Base-by-base conservation (phyloP, 2,797 vertebrate species). In the Sternarchorhynchus goeldii region DNA sequence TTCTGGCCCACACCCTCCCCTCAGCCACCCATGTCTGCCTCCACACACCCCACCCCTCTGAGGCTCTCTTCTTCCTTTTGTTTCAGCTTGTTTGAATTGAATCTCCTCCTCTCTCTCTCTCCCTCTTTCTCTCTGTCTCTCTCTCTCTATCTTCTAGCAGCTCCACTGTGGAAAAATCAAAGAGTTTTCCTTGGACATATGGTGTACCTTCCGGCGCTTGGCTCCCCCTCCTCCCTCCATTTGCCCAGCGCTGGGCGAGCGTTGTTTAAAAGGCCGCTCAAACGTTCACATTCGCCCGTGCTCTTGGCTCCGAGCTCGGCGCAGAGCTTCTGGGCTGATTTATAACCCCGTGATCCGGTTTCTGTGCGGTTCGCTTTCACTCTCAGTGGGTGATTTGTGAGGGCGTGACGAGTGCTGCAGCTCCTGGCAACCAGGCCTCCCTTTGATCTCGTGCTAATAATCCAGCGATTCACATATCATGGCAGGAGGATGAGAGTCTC, bases 381-480 rank as follows among this genome's bases (percentile, higher is more conserved):
- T n/a, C n/a, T 39, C 5, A 2, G 5, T 20, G 32, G 45, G 68
- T 31, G 34, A 58, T 45, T 65, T 25, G 14, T 25, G n/a, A 56
- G 60, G 21, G 10, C 10, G 45, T 50, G 45, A 50, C 45, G 45
- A 14, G 14, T 20, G 55, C 34, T 18, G 34, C 21, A 39, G 36
- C 64, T 45, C 36, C 36, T 66, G 10, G 36, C 65, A 45, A 67
- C 10, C n/a, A 63, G 72, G 78, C 73, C 64, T 77, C 82, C 77
- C 72, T 85, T 87, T 86, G 83, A 90, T 88, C 86, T 80, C 31
- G 1, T 36, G 76, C 71, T 85, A 87, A 90, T 91, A 88, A 88
- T 85, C 80, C 81, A 76, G 74, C 82, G 31, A 68, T 83, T 79
- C 82, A 84, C 81, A 85, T 87, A 84, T 90, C 83, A 88, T 85